Evolutionary conservation across 2,888 invertebrate genomes (phyloP).

Genomic region (Syrphus vitripennis): DNA sequence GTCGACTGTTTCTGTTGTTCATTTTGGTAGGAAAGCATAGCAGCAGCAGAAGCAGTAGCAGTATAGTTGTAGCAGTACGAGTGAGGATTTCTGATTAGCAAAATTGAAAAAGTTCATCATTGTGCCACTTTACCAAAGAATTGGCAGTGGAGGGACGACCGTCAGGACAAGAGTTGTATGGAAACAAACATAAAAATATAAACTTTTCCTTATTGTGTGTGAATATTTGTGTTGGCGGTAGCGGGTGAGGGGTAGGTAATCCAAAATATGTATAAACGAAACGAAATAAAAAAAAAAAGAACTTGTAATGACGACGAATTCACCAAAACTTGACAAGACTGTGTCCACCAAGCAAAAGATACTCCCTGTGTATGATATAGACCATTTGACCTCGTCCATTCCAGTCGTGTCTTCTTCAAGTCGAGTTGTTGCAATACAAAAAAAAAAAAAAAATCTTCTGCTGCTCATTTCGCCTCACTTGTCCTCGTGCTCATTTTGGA

Average conservation of each 20-base stretch:
- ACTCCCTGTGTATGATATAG: neutral
- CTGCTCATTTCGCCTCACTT: slow-evolving; percentile 59
- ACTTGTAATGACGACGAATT: slow-evolving; percentile 65
- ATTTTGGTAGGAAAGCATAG: slow-evolving; percentile 38
- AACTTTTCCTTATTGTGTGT: slow-evolving; percentile 25
- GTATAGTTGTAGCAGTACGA: slow-evolving; percentile 7
- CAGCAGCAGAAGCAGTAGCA: neutral
- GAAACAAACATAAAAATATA: neutral
- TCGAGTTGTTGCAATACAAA: slow-evolving; percentile 55
- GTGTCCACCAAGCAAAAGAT: neutral
- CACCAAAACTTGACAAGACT: slow-evolving; percentile 56
- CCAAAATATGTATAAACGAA: neutral
- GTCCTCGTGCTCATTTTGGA: slow-evolving; percentile 40
- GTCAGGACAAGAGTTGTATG: neutral
- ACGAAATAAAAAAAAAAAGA: slow-evolving; percentile 18
- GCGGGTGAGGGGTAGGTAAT: neutral
- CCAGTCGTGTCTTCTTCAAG: slow-evolving; percentile 27
- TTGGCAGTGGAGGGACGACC: neutral
- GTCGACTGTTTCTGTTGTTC: slow-evolving; percentile 64
- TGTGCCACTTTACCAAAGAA: slow-evolving; percentile 30
- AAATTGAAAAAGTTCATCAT: slow-evolving; percentile 71
- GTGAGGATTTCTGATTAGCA: slow-evolving; percentile 68
- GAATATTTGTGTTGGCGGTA: neutral
- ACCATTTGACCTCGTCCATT: slow-evolving; percentile 65
- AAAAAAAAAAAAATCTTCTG: neutral